A percentile compares a stretch with the other conserved stretches of the same genome.
Conservation (phyloP, 92 coral and sea anemone genomes). For the Ricordea florida region DNA sequence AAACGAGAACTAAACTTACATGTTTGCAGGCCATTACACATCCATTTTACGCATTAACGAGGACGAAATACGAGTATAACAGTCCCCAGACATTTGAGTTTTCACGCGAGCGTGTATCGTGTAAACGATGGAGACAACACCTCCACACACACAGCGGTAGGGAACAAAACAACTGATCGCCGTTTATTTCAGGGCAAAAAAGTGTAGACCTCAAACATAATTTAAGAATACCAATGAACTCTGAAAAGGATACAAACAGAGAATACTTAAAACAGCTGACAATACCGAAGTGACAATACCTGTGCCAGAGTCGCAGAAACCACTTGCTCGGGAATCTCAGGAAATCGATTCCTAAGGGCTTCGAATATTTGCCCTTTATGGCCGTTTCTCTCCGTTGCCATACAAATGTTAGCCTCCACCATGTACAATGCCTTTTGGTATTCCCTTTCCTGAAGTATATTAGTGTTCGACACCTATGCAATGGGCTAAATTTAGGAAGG, state of each 20-base stretch:
- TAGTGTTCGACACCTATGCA: background rate
- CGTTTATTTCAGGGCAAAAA: background rate
- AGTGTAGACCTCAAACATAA: background rate
- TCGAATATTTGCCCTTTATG: slow-evolving; percentile 34
- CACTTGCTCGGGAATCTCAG: slow-evolving; percentile 75
- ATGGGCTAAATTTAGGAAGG: slow-evolving; percentile 4
- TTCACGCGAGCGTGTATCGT: no score
- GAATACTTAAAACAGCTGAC: background rate
- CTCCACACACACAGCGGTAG: no score
- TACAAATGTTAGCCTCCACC: slow-evolving; percentile 67
- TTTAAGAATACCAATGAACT: background rate
- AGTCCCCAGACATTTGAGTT: no score
- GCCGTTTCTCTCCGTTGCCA: slow-evolving; percentile 66
- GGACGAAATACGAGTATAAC: no score
- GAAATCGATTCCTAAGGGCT: slow-evolving; percentile 62
- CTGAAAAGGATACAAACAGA: background rate
- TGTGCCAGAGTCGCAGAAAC: slow-evolving; percentile 56
- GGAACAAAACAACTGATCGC: no score
- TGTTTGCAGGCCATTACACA: no score
- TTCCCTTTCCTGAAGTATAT: slow-evolving; percentile 37
- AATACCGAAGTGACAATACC: slow-evolving; percentile 22
- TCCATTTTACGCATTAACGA: no score
- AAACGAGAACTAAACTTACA: no score
- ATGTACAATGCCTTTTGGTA: slow-evolving; percentile 58
- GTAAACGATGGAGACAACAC: no score